These are phyloP conservation scores for Bathybates hornii DNA, from an alignment of 2,113 vertebrate genomes.

Conservation along the genomic window DNA sequence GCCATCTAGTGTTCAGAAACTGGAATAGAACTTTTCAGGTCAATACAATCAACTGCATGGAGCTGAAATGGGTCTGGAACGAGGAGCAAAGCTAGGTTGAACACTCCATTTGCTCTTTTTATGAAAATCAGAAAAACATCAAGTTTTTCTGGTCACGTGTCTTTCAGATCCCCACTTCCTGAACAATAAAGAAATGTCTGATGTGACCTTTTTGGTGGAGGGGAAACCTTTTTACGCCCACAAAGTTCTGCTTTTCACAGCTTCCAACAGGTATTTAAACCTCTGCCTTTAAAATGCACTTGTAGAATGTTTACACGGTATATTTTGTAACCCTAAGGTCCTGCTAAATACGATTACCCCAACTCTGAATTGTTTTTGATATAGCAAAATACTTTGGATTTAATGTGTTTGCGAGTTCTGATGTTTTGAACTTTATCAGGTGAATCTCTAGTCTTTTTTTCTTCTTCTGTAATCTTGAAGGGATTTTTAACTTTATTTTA, in stretches of 20 bases:
- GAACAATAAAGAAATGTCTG: conserved; percentile 99
- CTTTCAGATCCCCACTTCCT: conserved; percentile 93
- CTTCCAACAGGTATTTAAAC: conserved; percentile 81
- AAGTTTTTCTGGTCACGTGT: background rate
- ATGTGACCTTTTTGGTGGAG: conserved; percentile 96
- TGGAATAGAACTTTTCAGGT: background rate
- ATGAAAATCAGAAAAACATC: background rate
- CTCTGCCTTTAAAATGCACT: background rate
- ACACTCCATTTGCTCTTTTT: background rate
- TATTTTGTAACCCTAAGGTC: background rate
- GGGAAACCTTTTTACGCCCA: conserved; percentile 96
- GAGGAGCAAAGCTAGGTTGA: background rate
- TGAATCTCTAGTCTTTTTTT: background rate
- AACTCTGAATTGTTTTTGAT: background rate
- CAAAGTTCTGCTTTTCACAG: conserved; percentile 93
- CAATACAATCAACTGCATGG: background rate
- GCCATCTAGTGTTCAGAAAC: conserved; percentile 54
- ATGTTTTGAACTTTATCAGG: background rate
- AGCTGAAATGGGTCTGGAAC: background rate
- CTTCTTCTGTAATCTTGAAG: background rate
- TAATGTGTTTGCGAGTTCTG: background rate
- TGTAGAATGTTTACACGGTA: background rate
- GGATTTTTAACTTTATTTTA: background rate
- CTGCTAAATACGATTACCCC: background rate
- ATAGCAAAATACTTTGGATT: background rate